Evolutionary conservation across 2,888 invertebrate genomes (phyloP), one percentile per base, ranked within the genome.

Genomic region (Gibbula magus): DNA sequence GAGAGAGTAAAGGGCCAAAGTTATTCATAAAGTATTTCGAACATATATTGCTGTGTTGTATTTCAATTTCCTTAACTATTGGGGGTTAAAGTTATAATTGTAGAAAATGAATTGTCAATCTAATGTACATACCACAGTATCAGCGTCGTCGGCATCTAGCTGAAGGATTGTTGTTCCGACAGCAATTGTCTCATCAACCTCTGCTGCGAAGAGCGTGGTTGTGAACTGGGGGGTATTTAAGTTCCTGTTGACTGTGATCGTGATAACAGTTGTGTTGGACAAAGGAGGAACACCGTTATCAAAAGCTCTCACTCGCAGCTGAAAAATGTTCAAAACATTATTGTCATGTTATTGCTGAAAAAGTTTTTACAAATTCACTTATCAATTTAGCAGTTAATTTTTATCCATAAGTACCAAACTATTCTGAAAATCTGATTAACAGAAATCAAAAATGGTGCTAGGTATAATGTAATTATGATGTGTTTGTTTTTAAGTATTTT

Each of bases 221-320:
- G 3, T 18, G 32, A 75, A 75, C 29, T 29, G n/a, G 7, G 92
- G 91, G 39, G 78, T 76, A 35, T 87, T 74, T 10, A 89, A 84
- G 82, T 92, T 92, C 51, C 90, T 86, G 61, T 85, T 82, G 3
- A 92, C 86, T 5, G 83, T 85, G 25, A 92, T 88, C 10, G 35
- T 25, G 1, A 84, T 85, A 18, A 88, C 82, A 0, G 86, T 84
- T 8, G 83, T 81, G 32, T 84, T 87, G 7, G 85, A 86, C 74
- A 82, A 81, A 8, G 89, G 82, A 54, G 91, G 91, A 35, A 52
- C 77, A 13, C 91, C 91, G 70, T 90, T 90, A 82, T 92, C 92
- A 20, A 35, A 70, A 0, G 89, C 92, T 10, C 83, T 77, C 2
- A 91, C 86, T 51, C 89, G 86, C 39, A 89, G 77, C 89, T 89